Evolutionary conservation across 2,888 invertebrate species (phyloP).

Genomic region (Callimorpha dominula): DNA sequence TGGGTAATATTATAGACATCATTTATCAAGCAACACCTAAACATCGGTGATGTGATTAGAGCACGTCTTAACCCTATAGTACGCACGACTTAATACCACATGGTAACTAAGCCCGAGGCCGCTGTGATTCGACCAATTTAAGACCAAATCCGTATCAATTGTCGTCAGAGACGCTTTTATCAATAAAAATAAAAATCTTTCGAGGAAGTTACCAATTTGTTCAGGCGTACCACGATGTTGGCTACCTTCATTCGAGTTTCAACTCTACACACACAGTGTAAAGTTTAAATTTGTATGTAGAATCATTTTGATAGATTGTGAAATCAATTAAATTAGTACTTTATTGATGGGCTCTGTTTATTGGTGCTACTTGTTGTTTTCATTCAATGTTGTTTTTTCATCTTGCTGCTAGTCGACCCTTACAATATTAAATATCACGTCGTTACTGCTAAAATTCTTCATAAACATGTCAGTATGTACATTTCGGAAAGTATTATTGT

Average conservation of each 20-base stretch:
- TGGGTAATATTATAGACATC: too few species aligned
- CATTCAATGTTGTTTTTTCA: constrained; percentile 48
- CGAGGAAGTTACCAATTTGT: constrained; percentile 83
- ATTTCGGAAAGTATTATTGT: too few species aligned
- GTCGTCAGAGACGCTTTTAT: constrained; percentile 78
- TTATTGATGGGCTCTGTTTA: constrained; percentile 63
- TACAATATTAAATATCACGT: neutral
- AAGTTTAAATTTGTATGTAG: constrained; percentile 30
- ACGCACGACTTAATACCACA: constrained; percentile 34
- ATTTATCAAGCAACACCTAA: neutral
- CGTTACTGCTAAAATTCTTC: too few species aligned
- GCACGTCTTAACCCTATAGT: constrained; percentile 42
- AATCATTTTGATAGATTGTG: constrained; percentile 62
- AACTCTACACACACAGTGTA: constrained; percentile 31
- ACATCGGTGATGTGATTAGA: constrained; percentile 20
- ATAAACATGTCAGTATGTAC: too few species aligned
- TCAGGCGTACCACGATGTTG: constrained; percentile 56
- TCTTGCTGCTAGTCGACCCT: constrained; percentile 23
- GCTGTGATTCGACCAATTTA: constrained; percentile 74
- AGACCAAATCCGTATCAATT: constrained; percentile 82
- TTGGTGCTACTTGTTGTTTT: constrained; percentile 52
- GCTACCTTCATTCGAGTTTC: constrained; percentile 33
- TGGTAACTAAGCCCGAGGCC: constrained; percentile 54
- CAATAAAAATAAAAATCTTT: constrained; percentile 84
- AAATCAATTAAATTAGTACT: constrained; percentile 75